Evolutionary conservation across 2,797 vertebrate species (phyloP), one percentile per base, ranked within the genome.

Genomic region (Thamnophis elegans): DNA sequence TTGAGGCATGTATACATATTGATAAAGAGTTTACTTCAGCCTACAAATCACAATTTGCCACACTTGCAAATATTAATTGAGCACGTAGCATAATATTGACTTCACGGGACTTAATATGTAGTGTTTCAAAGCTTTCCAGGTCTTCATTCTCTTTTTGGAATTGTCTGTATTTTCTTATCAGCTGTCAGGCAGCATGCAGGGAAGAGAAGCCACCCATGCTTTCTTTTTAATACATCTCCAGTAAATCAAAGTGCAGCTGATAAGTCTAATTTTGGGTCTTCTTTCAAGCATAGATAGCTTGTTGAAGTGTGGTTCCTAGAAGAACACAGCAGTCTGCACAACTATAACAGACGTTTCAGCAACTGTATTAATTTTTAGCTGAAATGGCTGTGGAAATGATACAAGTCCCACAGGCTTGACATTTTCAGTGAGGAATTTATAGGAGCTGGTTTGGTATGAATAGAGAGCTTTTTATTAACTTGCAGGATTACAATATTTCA

Each of bases 161-260:
- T 88, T 92, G 86, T 47, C 90, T 92, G 91, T 4, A 14, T 89
- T 20, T 58, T 82, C 2, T 92, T 89, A 90, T 86, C 85, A 78
- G 60, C 87, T 89, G 92, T 92, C 87, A 91, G 92, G 55, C 9
- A 28, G 68, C 9, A 92, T 42, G 90, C 1, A 92, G 32, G 91
- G 85, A 51, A 6, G 25, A 86, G 94, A 42, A 89, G 85, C 7
- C 89, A 93, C 14, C 93, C 92, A 91, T 94, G 90, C 92, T 91
- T 95, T 91, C 92, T 93, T 92, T 91, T 42, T 0, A 60, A 68
- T 93, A 14, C 53, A 62, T 90, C 87, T 51, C 86, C 94, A 93
- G 11, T 58, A 94, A 94, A 93, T 85, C 91, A 94, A 96, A 93
- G 94, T 93, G 95, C 94, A 96, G 92, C 88, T 62, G 5, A 25